These are phyloP conservation scores for Epizoanthus scotinus DNA, from an alignment of 92 coral and sea anemone genomes.

Conservation along the genomic window DNA sequence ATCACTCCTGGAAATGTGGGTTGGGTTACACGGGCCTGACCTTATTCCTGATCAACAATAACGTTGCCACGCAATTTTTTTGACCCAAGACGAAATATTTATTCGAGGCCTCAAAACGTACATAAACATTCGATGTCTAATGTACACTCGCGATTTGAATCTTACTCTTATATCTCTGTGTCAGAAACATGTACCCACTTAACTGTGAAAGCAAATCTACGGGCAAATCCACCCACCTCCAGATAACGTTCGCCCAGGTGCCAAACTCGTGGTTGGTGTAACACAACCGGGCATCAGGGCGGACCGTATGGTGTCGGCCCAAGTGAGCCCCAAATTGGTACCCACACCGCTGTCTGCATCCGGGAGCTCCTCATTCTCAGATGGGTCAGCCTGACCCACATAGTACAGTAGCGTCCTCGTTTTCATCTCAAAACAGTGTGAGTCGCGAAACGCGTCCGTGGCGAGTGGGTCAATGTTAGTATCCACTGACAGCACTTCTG, in stretches of 20 bases:
- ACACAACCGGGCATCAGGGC: slow-evolving; percentile 99
- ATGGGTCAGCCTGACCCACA: slow-evolving; percentile 87
- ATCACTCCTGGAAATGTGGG: too few species aligned
- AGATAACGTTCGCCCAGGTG: slow-evolving; percentile 63
- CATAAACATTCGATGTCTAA: too few species aligned
- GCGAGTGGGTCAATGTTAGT: slow-evolving; percentile 90
- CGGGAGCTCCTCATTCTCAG: slow-evolving; percentile 62
- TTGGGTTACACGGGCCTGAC: too few species aligned
- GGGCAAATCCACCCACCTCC: slow-evolving; percentile 43
- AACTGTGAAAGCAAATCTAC: not conserved
- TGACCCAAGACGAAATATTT: too few species aligned
- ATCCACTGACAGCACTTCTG: slow-evolving; percentile 93
- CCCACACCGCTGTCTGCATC: slow-evolving; percentile 96
- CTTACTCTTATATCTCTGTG: too few species aligned
- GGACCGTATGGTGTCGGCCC: slow-evolving; percentile 97
- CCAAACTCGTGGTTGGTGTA: slow-evolving; percentile 89
- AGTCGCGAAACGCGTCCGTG: slow-evolving; percentile 88
- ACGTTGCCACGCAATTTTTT: too few species aligned
- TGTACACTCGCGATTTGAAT: too few species aligned
- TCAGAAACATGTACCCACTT: not conserved
- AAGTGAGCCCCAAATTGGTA: slow-evolving; percentile 86
- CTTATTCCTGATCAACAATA: too few species aligned
- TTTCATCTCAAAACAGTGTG: slow-evolving; percentile 98
- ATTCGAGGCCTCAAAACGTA: too few species aligned
- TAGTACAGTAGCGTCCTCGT: slow-evolving; percentile 84